A percentile compares a stretch with the other conserved stretches of the same genome.
Conservation (phyloP, 53 echinoderm and acorn worm genomes). For the Henricia sp. region DNA sequence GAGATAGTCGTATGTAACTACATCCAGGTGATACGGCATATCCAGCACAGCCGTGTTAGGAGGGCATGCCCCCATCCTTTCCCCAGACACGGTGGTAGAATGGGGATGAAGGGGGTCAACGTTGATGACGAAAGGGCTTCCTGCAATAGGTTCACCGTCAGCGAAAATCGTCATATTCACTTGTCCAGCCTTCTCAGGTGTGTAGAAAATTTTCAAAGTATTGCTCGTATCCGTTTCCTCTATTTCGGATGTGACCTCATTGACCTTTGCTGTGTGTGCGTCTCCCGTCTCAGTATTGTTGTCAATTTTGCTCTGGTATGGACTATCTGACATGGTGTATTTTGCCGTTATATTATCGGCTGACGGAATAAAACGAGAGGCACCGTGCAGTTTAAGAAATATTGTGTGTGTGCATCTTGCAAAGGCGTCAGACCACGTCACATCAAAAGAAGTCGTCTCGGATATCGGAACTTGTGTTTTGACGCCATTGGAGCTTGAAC, state of each 20-base stretch:
- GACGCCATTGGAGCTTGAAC: too few species aligned
- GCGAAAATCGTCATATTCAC: slow-evolving; percentile 10
- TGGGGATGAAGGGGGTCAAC: slow-evolving; percentile 14
- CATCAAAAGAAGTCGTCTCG: too few species aligned
- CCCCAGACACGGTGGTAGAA: neutral
- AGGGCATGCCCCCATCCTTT: neutral
- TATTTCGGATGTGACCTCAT: neutral
- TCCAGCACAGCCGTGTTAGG: slow-evolving; percentile 9
- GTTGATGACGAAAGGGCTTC: slow-evolving; percentile 6
- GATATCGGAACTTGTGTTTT: neutral
- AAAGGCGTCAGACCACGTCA: slow-evolving; percentile 41
- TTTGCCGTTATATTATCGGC: too few species aligned
- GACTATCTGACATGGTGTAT: too few species aligned
- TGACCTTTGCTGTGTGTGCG: too few species aligned
- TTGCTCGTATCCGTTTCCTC: neutral
- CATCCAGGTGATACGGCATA: slow-evolving; percentile 4
- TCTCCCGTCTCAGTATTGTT: too few species aligned
- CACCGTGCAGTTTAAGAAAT: slow-evolving; percentile 7
- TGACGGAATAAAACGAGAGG: too few species aligned
- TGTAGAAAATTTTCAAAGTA: neutral
- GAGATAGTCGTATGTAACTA: neutral
- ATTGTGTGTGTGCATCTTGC: slow-evolving; percentile 14
- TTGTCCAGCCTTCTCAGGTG: slow-evolving; percentile 3
- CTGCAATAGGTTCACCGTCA: neutral
- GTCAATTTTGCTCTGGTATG: too few species aligned